A percentile compares a stretch with the other conserved stretches of the same genome.
These are phyloP conservation scores for Pimpla rufipes DNA, from an alignment of 2,888 invertebrate genomes.

Conservation along the genomic window DNA sequence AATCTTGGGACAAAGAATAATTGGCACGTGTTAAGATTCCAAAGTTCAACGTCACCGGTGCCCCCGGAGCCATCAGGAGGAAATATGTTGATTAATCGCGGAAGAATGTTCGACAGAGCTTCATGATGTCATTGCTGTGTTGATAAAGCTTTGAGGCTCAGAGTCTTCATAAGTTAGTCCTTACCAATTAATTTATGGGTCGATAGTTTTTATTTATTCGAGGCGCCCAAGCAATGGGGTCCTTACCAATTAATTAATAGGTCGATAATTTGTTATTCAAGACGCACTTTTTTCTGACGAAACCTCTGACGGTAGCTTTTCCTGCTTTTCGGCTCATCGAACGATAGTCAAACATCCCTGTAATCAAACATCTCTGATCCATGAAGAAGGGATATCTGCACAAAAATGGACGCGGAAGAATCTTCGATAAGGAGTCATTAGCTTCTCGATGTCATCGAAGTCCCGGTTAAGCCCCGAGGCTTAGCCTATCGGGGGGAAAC, in stretches of 20 bases:
- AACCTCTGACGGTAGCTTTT: not conserved
- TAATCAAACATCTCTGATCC: not conserved
- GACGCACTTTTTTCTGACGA: not conserved
- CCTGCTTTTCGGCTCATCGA: too few species aligned
- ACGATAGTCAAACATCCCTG: not conserved
- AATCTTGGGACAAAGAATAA: not conserved
- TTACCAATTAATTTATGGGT: not conserved
- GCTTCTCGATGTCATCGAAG: constrained; percentile 53
- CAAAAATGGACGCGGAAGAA: not conserved
- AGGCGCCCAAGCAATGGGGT: too few species aligned
- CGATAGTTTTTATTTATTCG: not conserved
- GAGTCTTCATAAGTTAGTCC: not conserved
- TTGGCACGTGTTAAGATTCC: not conserved
- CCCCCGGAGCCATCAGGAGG: not conserved
- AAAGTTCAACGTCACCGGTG: not conserved
- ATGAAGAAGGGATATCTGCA: not conserved
- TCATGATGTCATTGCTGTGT: not conserved
- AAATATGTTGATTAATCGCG: not conserved
- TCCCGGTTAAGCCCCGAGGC: constrained; percentile 53
- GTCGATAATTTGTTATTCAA: not conserved
- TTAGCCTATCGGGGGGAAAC: constrained; percentile 33
- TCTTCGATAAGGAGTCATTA: constrained; percentile 25
- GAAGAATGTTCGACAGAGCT: not conserved
- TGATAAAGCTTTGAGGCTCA: not conserved
- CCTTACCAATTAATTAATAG: not conserved